A percentile compares a stretch with the other conserved stretches of the same genome.
Evolutionary conservation across 2,113 vertebrate genomes (phyloP).

Genomic region (Syrmaticus mikado): DNA sequence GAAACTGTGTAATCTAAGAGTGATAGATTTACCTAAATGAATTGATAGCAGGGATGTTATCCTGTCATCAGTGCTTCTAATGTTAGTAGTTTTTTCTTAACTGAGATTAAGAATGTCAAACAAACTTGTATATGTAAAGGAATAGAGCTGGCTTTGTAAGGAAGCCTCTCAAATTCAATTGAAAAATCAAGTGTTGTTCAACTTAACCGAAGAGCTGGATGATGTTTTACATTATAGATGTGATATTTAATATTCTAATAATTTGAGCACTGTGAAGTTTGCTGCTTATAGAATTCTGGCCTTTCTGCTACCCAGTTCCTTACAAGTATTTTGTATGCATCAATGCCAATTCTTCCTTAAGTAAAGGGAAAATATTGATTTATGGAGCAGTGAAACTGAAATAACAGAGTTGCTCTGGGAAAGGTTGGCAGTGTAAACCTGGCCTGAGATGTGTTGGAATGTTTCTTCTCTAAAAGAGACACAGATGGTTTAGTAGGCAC

Average conservation of each 20-base stretch:
- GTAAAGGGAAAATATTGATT: background rate
- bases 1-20: background rate
- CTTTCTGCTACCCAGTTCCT: background rate
- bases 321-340: background rate
- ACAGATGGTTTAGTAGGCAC: background rate
- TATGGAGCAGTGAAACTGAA: background rate
- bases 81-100: background rate
- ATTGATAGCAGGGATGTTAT: background rate
- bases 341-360: background rate
- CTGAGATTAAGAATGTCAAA: background rate
- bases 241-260: background rate
- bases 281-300: background rate
- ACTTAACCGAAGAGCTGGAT: background rate
- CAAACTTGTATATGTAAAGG: background rate
- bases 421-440: background rate
- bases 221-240: background rate
- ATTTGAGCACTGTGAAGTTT: background rate
- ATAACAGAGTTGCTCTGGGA: background rate
- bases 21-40: background rate
- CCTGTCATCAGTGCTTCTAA: background rate
- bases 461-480: background rate
- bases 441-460: background rate
- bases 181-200: background rate
- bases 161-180: background rate
- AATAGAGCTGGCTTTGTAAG: background rate